phyloP scores from a whole-genome alignment of 2,888 invertebrate species.

The Rotaria magnacalcarata region DNA sequence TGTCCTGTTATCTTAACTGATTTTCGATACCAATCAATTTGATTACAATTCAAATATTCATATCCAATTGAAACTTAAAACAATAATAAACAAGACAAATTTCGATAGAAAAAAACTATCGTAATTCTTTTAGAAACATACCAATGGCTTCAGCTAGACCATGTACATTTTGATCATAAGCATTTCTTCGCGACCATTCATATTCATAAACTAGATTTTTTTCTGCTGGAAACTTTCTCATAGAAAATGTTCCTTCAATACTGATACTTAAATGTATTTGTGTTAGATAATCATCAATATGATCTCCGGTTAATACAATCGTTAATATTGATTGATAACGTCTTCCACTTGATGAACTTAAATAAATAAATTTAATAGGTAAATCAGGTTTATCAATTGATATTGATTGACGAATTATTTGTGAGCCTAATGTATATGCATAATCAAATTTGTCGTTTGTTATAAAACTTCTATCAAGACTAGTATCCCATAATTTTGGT shows the following conservation, averaged over 20 bases:
- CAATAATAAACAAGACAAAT: constrained; percentile 42
- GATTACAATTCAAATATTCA: constrained; percentile 79
- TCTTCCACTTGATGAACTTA: constrained; percentile 92
- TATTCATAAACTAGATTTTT: constrained; percentile 89
- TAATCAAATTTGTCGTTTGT: background rate
- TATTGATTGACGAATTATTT: constrained; percentile 17
- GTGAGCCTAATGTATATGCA: constrained; percentile 32
- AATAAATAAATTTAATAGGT: constrained; percentile 29
- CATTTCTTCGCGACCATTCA: constrained; percentile 94
- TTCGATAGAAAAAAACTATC: background rate
- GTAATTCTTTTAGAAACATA: constrained; percentile 58
- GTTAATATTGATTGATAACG: constrained; percentile 88
- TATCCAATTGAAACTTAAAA: constrained; percentile 73
- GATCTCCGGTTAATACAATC: constrained; percentile 56
- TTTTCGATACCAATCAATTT: constrained; percentile 86
- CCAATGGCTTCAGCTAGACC: constrained; percentile 90
- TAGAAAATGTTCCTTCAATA: constrained; percentile 84
- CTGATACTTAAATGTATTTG: constrained; percentile 58
- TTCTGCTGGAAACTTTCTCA: constrained; percentile 89
- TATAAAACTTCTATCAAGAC: constrained; percentile 2
- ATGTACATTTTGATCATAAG: constrained; percentile 93
- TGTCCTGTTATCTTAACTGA: constrained; percentile 88
- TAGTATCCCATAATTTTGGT: constrained; percentile 34
- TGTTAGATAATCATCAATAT: constrained; percentile 53
- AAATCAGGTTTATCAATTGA: background rate